Evolutionary conservation across 1,140 invertebrate species (phyloP).

Genomic region (Sogatella furcifera): DNA sequence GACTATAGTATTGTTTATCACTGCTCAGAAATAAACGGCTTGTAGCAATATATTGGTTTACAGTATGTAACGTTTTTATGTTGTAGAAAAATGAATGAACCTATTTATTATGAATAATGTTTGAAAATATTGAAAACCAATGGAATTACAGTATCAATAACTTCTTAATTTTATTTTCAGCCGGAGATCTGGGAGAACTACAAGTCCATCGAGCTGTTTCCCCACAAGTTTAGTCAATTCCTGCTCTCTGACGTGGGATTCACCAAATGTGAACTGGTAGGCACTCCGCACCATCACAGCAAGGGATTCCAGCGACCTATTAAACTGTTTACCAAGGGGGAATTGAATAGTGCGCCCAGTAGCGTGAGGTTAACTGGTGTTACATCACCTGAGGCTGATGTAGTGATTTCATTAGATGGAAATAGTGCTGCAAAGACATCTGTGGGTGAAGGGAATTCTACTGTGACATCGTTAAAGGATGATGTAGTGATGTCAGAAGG

Average conservation of each 20-base stretch:
- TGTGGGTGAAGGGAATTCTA: no score
- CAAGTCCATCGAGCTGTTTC: constrained; percentile 73
- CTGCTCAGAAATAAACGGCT: not conserved
- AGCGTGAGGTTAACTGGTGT: no score
- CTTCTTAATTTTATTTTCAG: constrained; percentile 42
- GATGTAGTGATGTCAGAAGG: no score
- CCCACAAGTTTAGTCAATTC: constrained; percentile 83
- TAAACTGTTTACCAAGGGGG: constrained; percentile 68
- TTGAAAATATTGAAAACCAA: not conserved
- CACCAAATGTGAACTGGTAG: constrained; percentile 72
- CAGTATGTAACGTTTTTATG: not conserved
- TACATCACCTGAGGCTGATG: no score
- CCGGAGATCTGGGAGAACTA: constrained; percentile 78
- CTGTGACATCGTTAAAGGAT: no score
- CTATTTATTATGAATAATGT: not conserved
- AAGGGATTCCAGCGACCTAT: constrained; percentile 86
- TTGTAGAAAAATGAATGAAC: not conserved
- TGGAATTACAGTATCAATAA: not conserved
- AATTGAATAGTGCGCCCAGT: not conserved
- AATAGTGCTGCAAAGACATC: no score
- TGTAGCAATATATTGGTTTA: not conserved
- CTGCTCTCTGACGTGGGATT: constrained; percentile 89
- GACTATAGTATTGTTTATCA: no score
- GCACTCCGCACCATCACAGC: constrained; percentile 68
- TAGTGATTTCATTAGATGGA: no score